Percentiles rank a stretch among this genome's conserved stretches.
phyloP scores from a whole-genome alignment of 2,888 invertebrate species.

The Lepidonotus clava region DNA sequence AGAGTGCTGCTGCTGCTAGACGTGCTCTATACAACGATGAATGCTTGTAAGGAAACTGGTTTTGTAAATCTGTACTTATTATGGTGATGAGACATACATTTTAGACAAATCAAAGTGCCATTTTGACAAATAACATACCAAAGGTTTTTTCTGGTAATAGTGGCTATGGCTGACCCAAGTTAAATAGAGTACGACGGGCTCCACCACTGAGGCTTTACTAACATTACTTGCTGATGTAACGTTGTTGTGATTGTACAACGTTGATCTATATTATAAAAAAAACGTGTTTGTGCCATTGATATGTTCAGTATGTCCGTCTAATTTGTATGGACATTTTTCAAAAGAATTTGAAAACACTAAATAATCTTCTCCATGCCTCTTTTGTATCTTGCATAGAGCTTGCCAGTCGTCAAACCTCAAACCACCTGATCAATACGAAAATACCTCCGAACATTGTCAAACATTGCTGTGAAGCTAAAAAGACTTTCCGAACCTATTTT shows the following conservation, averaged over 20 bases:
- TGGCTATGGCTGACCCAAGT: constrained; percentile 37
- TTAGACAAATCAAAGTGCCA: constrained; percentile 56
- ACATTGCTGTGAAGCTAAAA: constrained; percentile 36
- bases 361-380: constrained; percentile 15
- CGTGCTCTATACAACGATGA: neutral
- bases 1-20: constrained; percentile 4
- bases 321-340: constrained; percentile 36
- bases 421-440: neutral
- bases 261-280: constrained; percentile 34
- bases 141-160: constrained; percentile 51
- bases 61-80: constrained; percentile 20
- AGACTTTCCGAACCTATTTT: constrained; percentile 6
- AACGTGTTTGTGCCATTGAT: constrained; percentile 38
- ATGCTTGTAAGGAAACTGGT: neutral
- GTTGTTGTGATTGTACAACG: constrained; percentile 46
- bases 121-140: constrained; percentile 55
- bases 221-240: constrained; percentile 47
- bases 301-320: constrained; percentile 50
- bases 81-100: constrained; percentile 14
- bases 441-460: constrained; percentile 33
- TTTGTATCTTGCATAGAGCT: constrained; percentile 38
- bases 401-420: constrained; percentile 26
- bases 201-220: constrained; percentile 53
- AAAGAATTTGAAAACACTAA: neutral
- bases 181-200: neutral